Evolutionary conservation across 2,797 vertebrate species (phyloP), one percentile per base, ranked within the genome.

Genomic region (Smutsia temminckii): DNA sequence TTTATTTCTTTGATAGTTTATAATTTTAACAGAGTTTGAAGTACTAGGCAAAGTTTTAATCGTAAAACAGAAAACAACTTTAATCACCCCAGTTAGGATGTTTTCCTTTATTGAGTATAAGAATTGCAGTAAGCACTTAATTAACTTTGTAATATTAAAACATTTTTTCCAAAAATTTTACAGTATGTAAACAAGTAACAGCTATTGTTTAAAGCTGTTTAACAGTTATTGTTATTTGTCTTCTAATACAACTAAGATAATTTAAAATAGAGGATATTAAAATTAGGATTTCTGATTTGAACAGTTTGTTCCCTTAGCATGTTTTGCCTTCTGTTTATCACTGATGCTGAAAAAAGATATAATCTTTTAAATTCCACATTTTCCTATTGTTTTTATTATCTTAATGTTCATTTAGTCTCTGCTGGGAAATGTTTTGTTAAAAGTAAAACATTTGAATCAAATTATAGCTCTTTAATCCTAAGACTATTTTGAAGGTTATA

Each of bases 221-320:
- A 46, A 46, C 46, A 46, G 46, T 46, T 46, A 46, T 12, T 46
- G 46, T 46, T 42, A 42, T 89, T 89, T 85, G 16, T 74, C 34
- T 74, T 85, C 16, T 10, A 72, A 11, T 55, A 89, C 29, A 79
- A 85, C 23, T 92, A 57, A 79, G 53, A 40, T 72, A 71, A 81
- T 86, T 89, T 77, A 78, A 75, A 91, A 27, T 71, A 68, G 51
- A 78, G 69, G 29, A 59, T 93, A 49, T 55, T 66, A 68, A 85
- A 93, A 37, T 94, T 95, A 34, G 17, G 6, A 88, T 49, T 75
- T 91, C 63, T 94, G 23, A 71, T 66, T 93, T 72, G 75, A 92
- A 81, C 5, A 78, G 11, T 91, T 86, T 94, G 10, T 80, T 85
- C 25, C 14, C 25, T 72, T 21, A 6, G 25, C 1, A 16, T 53